Evolutionary conservation across 2,888 invertebrate species (phyloP), one percentile per base, ranked within the genome.

Genomic region (Operophtera brumata): DNA sequence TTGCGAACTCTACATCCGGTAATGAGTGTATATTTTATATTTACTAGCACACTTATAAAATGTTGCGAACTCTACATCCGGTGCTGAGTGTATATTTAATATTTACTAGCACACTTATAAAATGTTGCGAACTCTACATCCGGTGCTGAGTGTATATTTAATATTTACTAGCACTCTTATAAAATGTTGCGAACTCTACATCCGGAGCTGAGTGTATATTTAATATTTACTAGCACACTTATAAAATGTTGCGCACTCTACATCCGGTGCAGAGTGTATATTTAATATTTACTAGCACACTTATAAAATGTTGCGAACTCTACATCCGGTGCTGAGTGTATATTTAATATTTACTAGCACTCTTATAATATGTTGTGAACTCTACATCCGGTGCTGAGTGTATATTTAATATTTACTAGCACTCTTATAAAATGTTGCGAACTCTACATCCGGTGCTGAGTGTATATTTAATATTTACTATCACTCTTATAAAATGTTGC

Each of bases 111-210:
- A 47, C 44, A 8, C 7, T 49, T 41, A 45, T 51, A 36, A 42
- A 45, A 46, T 50, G 26, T 43, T 47, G 26, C 20, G 11, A 26
- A 44, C 11, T 25, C 47, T 34, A 54, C 54, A 49, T 20, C 20
- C 20, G 20, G 20, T 20, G 20, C 4, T 20, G 20, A 20, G 20
- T 20, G 20, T 20, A 3, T n/a, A n/a, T n/a, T n/a, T n/a, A n/a
- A n/a, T n/a, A 51, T 47, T 52, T 44, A 11, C 42, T 6, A 20
- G 12, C 43, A 47, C 44, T 6, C 7, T 49, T 41, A 45, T 51
- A 36, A 42, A 45, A 46, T 50, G 26, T 43, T 47, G 26, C 20
- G 11, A 26, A 44, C 11, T 25, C 47, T 34, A 54, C 54, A 49
- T 20, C 20, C 20, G 20, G 20, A 3, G 20, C 4, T 20, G 20